Conservation (phyloP, 2,888 invertebrate species). For the Stenodema calcarata region DNA sequence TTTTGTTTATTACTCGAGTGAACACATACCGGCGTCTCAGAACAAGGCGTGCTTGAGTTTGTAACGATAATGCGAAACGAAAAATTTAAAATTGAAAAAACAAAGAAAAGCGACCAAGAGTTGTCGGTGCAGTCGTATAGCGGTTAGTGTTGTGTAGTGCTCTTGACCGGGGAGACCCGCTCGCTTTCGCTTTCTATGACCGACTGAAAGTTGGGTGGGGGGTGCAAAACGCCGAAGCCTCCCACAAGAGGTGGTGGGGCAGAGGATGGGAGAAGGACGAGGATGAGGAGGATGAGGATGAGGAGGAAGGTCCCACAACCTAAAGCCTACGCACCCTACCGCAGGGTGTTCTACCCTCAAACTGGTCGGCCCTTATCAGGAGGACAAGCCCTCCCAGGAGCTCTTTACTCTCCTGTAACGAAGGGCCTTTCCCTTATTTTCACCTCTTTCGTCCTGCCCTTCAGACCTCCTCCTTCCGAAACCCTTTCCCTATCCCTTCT, state of each 20-base stretch:
- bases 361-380: slow-evolving; percentile 31
- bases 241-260: not conserved
- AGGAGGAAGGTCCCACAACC: not conserved
- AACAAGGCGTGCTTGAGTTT: slow-evolving; percentile 48
- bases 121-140: slow-evolving; percentile 43
- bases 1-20: slow-evolving; percentile 48
- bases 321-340: not conserved
- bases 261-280: not conserved
- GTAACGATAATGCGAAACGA: slow-evolving; percentile 38
- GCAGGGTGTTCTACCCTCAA: slow-evolving; percentile 1
- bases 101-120: slow-evolving; percentile 18
- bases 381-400: slow-evolving; percentile 3
- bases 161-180: slow-evolving; percentile 59
- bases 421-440: not conserved
- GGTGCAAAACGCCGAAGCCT: not conserved
- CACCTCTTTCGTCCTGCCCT: not conserved
- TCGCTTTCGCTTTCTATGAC: slow-evolving; percentile 57
- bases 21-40: slow-evolving; percentile 58
- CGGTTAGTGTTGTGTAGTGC: slow-evolving; percentile 32
- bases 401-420: not conserved
- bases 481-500: not conserved
- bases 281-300: too few relatives aligned
- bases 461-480: not conserved
- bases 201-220: slow-evolving; percentile 56
- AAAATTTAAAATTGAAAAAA: slow-evolving; percentile 34